Base-by-base conservation (phyloP, 53 echinoderm and acorn worm species). In the Mesocentrotus franciscanus region DNA sequence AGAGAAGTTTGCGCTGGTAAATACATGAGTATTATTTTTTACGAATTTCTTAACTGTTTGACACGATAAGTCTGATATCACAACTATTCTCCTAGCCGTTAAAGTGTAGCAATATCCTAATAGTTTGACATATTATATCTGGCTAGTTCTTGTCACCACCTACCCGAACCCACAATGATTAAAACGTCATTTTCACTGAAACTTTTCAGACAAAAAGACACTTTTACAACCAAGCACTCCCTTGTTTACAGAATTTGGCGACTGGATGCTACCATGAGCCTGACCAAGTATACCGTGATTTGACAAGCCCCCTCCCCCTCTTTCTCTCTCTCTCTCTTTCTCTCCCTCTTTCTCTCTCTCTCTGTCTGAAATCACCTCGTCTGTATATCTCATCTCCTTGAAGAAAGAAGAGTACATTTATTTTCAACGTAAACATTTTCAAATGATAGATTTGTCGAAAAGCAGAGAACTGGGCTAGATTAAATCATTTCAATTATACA, bases 71-170 rank as follows among this genome's bases (percentile, higher is more conserved):
- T 76, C 76, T 33, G 76, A 76, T 11, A 32, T 26, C 11, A 76
- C 76, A 15, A 76, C 76, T 61, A 61, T 61, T 61, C 61, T 17
- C 2, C 61, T 30, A 76, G 76, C 24, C 22, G 70, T 70, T 30
- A 85, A 85, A n/a, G 85, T 55, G 85, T 85, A 42, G 85, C 55
- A 34, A 35, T 78, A 15, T 35, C 78, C 22, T 85, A 85, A 85
- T 56, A 85, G 85, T 85, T 92, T 92, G 92, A 92, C 92, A 70
- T 66, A 17, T 92, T 66, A 17, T 92, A 92, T 92, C 92, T 92
- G 92, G 92, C 68, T 70, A 92, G 39, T 70, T 71, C 92, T 8
- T 92, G 92, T 92, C 92, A 92, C 27, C 92, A 92, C 92, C 92
- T 92, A 4, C 29, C 55, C 24, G 61, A 30, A 57, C 90, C 71